A percentile compares a stretch with the other conserved stretches of the same genome.
These are phyloP conservation scores for Cephonodes hylas DNA, from an alignment of 2,888 invertebrate species.

Conservation along the genomic window DNA sequence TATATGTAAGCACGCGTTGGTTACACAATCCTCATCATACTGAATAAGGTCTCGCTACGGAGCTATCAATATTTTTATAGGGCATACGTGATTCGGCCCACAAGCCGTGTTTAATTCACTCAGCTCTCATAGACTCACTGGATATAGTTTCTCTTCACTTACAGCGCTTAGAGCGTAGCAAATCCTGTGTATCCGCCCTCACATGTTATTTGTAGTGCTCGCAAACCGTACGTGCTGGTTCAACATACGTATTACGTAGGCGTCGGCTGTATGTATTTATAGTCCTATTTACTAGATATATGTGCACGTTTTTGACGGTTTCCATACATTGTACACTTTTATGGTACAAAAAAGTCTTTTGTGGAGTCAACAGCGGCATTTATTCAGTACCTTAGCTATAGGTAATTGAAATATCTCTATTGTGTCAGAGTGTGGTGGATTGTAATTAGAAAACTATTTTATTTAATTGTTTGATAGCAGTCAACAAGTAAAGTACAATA, in stretches of 20 bases:
- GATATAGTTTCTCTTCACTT: background rate
- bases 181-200: slow-evolving; percentile 11
- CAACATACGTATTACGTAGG: background rate
- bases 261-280: background rate
- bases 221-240: background rate
- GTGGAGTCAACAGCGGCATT: too few species aligned
- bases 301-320: too few species aligned
- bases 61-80: background rate
- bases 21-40: too few species aligned
- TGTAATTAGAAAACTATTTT: too few species aligned
- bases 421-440: too few species aligned
- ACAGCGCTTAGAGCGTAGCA: slow-evolving; percentile 2
- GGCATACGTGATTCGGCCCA: background rate
- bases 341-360: too few species aligned
- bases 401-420: too few species aligned
- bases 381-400: too few species aligned
- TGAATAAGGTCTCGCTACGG: background rate
- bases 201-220: slow-evolving; percentile 8
- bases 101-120: background rate
- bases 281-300: background rate
- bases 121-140: background rate
- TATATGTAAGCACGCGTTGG: too few species aligned
- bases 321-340: too few species aligned
- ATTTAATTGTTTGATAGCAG: too few species aligned
- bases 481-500: too few species aligned